A percentile compares a stretch with the other conserved stretches of the same genome.
Conservation (phyloP, 2,888 invertebrate genomes). For the Teleiodes luculella region DNA sequence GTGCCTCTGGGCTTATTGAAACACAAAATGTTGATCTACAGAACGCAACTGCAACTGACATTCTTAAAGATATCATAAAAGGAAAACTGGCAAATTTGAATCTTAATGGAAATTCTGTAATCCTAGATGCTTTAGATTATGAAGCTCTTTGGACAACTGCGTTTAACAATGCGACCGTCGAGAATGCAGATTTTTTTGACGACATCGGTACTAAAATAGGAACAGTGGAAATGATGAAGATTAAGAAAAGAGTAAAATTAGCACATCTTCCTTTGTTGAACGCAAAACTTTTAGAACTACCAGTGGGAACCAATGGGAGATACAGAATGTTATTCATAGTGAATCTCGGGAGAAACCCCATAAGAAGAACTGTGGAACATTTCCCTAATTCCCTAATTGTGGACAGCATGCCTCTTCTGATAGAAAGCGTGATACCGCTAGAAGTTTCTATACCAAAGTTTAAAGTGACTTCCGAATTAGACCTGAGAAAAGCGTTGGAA, state of each 20-base stretch:
- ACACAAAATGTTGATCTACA: conserved; percentile 23
- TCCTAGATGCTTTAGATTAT: conserved; percentile 35
- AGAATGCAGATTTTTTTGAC: conserved; percentile 35
- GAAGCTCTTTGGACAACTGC: conserved; percentile 34
- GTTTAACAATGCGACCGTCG: conserved; percentile 28
- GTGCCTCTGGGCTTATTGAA: conserved; percentile 19
- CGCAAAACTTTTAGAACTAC: conserved; percentile 37
- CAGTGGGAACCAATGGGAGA: conserved; percentile 34
- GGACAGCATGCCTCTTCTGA: conserved; percentile 29
- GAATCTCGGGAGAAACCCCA: conserved; percentile 22
- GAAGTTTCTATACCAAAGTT: conserved; percentile 38
- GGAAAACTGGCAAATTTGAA: conserved; percentile 15
- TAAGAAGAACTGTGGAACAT: conserved; percentile 24
- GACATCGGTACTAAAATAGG: conserved; percentile 31
- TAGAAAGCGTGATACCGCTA: conserved; percentile 32
- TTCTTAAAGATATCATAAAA: conserved; percentile 20
- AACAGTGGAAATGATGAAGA: conserved; percentile 33
- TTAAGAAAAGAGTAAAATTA: conserved; percentile 31
- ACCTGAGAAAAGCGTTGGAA: conserved; percentile 29
- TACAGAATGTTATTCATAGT: conserved; percentile 35
- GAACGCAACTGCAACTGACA: conserved; percentile 15
- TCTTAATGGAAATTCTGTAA: conserved; percentile 29
- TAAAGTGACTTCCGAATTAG: conserved; percentile 29
- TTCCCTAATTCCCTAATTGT: conserved; percentile 28
- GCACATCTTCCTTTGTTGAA: conserved; percentile 30